Base-by-base conservation (phyloP, 1,140 invertebrate species). In the Nasonia vitripennis region DNA sequence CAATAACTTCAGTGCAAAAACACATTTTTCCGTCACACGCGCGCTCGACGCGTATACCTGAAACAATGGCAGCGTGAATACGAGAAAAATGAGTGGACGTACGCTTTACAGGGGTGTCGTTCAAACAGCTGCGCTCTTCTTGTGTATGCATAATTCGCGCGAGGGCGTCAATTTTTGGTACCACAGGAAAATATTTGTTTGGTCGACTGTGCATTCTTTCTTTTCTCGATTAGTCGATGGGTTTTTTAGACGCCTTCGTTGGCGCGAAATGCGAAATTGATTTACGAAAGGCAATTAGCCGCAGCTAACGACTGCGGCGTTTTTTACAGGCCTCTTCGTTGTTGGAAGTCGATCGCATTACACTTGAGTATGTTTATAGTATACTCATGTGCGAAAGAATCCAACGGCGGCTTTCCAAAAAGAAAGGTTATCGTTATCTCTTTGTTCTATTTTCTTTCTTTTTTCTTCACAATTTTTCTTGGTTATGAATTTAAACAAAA, bases 121-220 rank as follows among this genome's bases (percentile, higher is more conserved):
- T 91, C 90, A 89, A 91, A 91, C 91, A 91, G 90, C 90, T 91
- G 81, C 84, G 27, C 27, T 27, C 1, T 27, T 27, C 27, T 27
- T 27, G 27, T 27, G 27, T 68, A 68, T 68, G 67, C 67, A 7
- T 68, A 7, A 68, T 74, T n/a, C 12, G 37, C 23, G 4, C 48
- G 67, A 17, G 51, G 45, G 27, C 45, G 48, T 84, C 78, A 27
- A 82, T 70, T 77, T 87, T 86, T 82, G 41, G 75, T 48, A 55
- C 20, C 68, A 41, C 41, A 45, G 85, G 70, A 88, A 88, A 88
- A 87, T 89, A 87, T 88, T 87, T 88, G 88, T 87, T 80, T 55
- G 77, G 37, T 17, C 41, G 27, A 79, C 51, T 68, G 77, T 10
- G 48, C 45, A 55, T 17, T 20, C 51, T 10, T 51, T 2, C 48